phyloP scores from a whole-genome alignment of 2,888 invertebrate species.

The Melinaea marsaeus region DNA sequence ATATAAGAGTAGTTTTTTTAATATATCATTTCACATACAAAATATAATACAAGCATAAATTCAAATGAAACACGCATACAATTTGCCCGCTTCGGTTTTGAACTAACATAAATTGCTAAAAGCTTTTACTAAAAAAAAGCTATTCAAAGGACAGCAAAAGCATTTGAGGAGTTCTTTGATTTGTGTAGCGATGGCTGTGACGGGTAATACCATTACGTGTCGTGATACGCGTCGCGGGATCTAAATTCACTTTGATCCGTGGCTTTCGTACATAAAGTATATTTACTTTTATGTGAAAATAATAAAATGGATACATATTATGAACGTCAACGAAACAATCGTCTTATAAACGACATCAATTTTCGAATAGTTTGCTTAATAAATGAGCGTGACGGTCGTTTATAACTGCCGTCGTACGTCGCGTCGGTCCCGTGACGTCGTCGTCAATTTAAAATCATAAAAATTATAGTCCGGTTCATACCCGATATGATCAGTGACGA shows the following conservation, averaged over 20 bases:
- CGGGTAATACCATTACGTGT: slow-evolving; percentile 23
- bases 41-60: background rate
- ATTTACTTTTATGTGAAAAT: slow-evolving; percentile 11
- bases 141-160: slow-evolving; percentile 19
- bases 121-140: background rate
- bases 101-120: slow-evolving; percentile 8
- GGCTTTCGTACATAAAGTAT: background rate
- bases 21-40: background rate
- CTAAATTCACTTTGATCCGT: slow-evolving; percentile 16
- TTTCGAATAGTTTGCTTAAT: background rate
- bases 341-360: background rate
- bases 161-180: slow-evolving; percentile 21
- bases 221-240: slow-evolving; percentile 10
- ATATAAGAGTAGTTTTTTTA: background rate
- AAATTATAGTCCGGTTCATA: slow-evolving; percentile 51
- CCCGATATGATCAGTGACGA: slow-evolving; percentile 44
- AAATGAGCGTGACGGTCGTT: background rate
- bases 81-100: background rate
- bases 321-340: background rate
- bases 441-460: slow-evolving; percentile 42
- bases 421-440: slow-evolving; percentile 8
- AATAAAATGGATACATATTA: too few relatives aligned
- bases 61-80: background rate
- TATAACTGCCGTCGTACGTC: slow-evolving; percentile 8
- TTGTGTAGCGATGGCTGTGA: slow-evolving; percentile 19